Conservation (phyloP, 2,113 vertebrate species). For the Oncorhynchus tshawytscha region DNA sequence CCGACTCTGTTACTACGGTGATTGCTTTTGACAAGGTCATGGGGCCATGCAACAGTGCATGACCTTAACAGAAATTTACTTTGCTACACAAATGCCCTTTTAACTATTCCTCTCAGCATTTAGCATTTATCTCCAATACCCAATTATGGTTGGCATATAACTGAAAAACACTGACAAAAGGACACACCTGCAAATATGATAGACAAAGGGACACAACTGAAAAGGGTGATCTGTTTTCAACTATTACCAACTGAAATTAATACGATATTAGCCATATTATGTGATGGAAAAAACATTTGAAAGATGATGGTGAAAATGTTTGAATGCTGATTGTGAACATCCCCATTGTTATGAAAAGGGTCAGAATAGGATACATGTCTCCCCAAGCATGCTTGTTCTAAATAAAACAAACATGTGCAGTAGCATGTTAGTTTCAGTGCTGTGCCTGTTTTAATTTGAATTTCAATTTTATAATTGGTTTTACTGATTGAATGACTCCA, state of each 20-base stretch:
- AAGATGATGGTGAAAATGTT: not conserved
- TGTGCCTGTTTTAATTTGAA: no score
- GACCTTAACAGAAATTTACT: conserved; percentile 74
- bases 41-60: conserved; percentile 72
- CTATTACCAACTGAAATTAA: not conserved
- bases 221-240: no score
- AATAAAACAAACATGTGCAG: no score
- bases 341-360: no score
- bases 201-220: not conserved
- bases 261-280: not conserved
- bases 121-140: not conserved
- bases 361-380: no score
- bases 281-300: not conserved
- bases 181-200: not conserved
- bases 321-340: no score
- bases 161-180: not conserved
- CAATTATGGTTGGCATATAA: not conserved
- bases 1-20: conserved; percentile 76
- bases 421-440: no score
- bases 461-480: no score
- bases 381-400: no score
- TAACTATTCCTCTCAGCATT: conserved; percentile 22
- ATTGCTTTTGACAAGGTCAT: conserved; percentile 91
- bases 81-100: conserved; percentile 32
- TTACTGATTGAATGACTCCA: no score